Evolutionary conservation across 1,140 invertebrate species (phyloP).

Genomic region (Danaus melanippus): DNA sequence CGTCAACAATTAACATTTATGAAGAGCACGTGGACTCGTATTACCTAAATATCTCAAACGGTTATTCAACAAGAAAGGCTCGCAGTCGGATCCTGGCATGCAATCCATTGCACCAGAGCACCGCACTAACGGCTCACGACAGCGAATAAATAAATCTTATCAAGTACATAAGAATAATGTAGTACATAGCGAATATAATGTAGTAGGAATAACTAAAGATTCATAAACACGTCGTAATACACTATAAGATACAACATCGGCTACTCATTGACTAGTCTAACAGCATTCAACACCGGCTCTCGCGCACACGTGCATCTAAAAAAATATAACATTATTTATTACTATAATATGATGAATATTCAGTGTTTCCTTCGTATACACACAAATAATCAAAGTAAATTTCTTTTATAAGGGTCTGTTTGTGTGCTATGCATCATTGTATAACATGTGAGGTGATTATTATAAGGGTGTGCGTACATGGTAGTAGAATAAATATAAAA

Average conservation of each 20-base stretch:
- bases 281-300: constrained; percentile 29
- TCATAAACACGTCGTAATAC: constrained; percentile 59
- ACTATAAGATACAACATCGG: constrained; percentile 62
- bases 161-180: constrained; percentile 44
- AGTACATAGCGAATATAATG: constrained; percentile 58
- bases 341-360: not conserved
- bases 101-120: constrained; percentile 52
- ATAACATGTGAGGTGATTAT: too few relatives aligned
- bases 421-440: too few relatives aligned
- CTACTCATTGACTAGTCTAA: constrained; percentile 70
- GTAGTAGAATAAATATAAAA: too few relatives aligned
- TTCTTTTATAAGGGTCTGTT: too few relatives aligned
- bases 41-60: constrained; percentile 44
- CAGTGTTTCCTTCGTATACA: too few relatives aligned
- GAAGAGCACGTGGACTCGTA: constrained; percentile 35
- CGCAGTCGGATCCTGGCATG: constrained; percentile 45
- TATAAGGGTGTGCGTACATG: too few relatives aligned
- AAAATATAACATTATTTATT: not conserved
- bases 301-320: constrained; percentile 7
- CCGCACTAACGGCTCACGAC: constrained; percentile 2
- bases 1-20: constrained; percentile 58
- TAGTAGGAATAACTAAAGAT: constrained; percentile 67
- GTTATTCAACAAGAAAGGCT: constrained; percentile 43
- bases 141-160: constrained; percentile 52
- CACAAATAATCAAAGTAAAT: too few relatives aligned